These are phyloP conservation scores for Pachypanchax playfairii DNA, from an alignment of 2,113 vertebrate genomes.

Conservation along the genomic window DNA sequence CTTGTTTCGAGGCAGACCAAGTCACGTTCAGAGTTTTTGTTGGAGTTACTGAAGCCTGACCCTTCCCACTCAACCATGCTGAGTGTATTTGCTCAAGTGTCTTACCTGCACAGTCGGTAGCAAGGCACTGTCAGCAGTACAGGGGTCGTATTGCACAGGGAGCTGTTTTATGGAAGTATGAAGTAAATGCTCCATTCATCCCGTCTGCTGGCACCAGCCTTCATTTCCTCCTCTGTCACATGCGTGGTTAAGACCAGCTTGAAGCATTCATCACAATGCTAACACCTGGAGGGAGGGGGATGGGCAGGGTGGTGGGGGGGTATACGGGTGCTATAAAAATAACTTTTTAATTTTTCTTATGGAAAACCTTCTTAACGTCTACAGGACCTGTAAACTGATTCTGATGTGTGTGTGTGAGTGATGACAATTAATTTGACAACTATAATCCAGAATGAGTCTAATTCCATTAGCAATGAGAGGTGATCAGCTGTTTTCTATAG, in stretches of 20 bases:
- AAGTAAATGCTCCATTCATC: slow-evolving; percentile 69
- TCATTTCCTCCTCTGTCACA: slow-evolving; percentile 74
- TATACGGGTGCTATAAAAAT: slow-evolving; percentile 19
- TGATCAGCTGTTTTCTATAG: slow-evolving; percentile 56
- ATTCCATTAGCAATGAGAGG: slow-evolving; percentile 52
- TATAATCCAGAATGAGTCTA: slow-evolving; percentile 48
- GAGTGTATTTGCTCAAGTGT: slow-evolving; percentile 43
- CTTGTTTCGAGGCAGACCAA: background rate
- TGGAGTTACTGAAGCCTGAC: slow-evolving; percentile 37
- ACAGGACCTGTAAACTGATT: slow-evolving; percentile 14
- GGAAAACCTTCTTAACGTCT: slow-evolving; percentile 26
- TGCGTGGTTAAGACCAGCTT: slow-evolving; percentile 76
- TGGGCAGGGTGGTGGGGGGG: background rate
- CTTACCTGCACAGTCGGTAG: slow-evolving; percentile 41
- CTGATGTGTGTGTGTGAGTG: slow-evolving; percentile 20
- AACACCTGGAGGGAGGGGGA: slow-evolving; percentile 15
- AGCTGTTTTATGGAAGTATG: slow-evolving; percentile 61
- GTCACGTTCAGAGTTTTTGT: background rate
- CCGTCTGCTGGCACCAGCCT: slow-evolving; percentile 56
- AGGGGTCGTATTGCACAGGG: slow-evolving; percentile 15
- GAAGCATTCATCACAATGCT: slow-evolving; percentile 66
- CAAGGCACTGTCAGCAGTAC: slow-evolving; percentile 49
- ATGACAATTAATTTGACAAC: slow-evolving; percentile 54
- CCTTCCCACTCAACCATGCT: slow-evolving; percentile 22
- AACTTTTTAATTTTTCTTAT: slow-evolving; percentile 37